phyloP scores from a whole-genome alignment of 92 coral and sea anemone genomes.

The Desmophyllum pertusum region DNA sequence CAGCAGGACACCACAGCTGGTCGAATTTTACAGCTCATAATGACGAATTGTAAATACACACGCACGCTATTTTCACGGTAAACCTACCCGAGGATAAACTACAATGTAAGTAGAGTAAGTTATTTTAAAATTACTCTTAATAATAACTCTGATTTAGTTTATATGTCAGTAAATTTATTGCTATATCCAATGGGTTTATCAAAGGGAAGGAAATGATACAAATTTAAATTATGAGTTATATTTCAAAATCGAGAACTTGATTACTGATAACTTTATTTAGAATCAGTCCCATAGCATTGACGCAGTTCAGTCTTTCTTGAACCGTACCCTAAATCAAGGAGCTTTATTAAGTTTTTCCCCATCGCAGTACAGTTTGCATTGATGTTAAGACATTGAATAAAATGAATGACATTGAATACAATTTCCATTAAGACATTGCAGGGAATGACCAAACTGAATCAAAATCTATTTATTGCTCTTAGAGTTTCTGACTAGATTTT shows the following conservation, averaged over 20 bases:
- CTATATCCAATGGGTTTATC: neutral
- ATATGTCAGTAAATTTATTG: no score
- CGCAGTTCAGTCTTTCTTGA: no score
- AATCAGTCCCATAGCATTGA: no score
- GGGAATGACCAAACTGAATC: neutral
- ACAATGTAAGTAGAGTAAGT: neutral
- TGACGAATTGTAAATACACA: neutral
- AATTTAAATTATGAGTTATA: neutral
- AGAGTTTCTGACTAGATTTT: neutral
- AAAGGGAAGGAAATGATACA: neutral
- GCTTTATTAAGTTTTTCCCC: neutral
- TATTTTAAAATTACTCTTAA: neutral
- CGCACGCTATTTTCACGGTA: neutral
- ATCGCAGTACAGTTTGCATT: neutral
- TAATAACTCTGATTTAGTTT: neutral
- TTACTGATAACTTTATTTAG: neutral
- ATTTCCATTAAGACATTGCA: no score
- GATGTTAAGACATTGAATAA: neutral
- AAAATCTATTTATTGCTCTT: no score
- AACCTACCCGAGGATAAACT: neutral
- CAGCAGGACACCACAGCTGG: neutral
- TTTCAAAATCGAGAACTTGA: neutral
- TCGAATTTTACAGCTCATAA: neutral
- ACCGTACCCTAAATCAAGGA: neutral
- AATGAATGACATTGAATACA: no score